These are phyloP conservation scores for Epizoanthus scotinus DNA, from an alignment of 92 coral and sea anemone genomes.

Conservation along the genomic window DNA sequence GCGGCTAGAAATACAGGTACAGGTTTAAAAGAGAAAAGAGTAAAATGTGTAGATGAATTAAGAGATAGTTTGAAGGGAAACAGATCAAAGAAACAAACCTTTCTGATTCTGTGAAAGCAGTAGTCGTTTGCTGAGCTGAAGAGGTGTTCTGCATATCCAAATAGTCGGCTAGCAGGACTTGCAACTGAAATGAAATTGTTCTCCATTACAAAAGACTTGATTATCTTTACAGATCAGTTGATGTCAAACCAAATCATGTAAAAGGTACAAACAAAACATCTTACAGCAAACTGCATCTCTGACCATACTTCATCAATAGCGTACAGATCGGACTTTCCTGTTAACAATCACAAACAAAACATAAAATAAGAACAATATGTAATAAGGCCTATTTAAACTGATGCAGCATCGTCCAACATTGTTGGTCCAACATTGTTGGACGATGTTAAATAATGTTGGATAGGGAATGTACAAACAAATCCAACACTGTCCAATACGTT, in stretches of 20 bases:
- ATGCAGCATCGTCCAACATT: too few species aligned
- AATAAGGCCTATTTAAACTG: too few species aligned
- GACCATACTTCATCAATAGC: conserved; percentile 98
- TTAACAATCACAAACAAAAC: background rate
- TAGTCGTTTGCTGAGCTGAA: conserved; percentile 76
- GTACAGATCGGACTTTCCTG: conserved; percentile 75
- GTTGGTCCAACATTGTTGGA: too few species aligned
- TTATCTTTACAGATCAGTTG: background rate
- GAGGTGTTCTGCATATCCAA: conserved; percentile 91
- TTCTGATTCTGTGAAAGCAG: conserved; percentile 86
- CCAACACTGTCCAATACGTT: too few species aligned
- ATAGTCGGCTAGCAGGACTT: conserved; percentile 87
- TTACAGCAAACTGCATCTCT: conserved; percentile 98
- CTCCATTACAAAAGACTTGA: background rate
- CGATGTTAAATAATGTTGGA: too few species aligned
- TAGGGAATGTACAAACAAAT: too few species aligned
- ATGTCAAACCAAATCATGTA: background rate
- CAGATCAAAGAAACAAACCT: conserved; percentile 50
- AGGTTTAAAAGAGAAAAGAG: background rate
- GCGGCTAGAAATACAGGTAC: background rate
- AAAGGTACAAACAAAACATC: background rate
- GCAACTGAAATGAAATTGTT: conserved; percentile 63
- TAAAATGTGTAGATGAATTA: background rate
- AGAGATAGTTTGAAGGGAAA: background rate
- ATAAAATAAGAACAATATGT: background rate